Percentiles rank a stretch among this genome's conserved stretches.
Evolutionary conservation across 2,797 vertebrate species (phyloP).

Genomic region (Coluber constrictor): DNA sequence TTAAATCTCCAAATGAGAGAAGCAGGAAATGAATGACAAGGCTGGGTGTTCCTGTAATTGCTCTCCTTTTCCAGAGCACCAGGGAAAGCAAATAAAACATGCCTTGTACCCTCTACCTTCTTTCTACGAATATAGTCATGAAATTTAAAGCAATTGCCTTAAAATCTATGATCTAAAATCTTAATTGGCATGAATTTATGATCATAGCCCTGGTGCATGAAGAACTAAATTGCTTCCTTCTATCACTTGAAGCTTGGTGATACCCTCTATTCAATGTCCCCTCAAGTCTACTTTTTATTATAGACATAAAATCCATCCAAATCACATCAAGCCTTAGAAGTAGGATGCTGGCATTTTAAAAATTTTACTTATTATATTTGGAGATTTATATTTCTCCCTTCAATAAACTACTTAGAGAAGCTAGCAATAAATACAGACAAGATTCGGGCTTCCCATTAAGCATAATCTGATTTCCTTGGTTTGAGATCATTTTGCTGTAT

Average conservation of each 20-base stretch:
- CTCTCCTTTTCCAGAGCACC: not conserved
- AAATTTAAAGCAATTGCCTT: not conserved
- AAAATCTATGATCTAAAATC: not conserved
- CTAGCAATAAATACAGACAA: not conserved
- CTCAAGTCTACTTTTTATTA: not conserved
- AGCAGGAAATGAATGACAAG: constrained; percentile 14
- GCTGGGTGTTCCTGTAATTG: constrained; percentile 7
- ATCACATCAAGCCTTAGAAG: not conserved
- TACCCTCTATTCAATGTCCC: not conserved
- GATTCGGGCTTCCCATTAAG: not conserved
- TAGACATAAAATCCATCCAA: not conserved
- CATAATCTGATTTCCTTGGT: not conserved
- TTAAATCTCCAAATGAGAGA: constrained; percentile 9
- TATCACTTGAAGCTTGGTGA: not conserved
- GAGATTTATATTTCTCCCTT: not conserved
- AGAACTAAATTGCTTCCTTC: not conserved
- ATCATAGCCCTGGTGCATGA: not conserved
- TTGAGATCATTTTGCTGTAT: not conserved
- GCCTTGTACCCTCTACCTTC: not conserved
- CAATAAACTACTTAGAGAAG: not conserved
- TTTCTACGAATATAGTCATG: not conserved
- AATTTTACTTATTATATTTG: not conserved
- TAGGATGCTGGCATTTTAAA: not conserved
- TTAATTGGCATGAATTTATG: not conserved
- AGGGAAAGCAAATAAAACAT: not conserved